A percentile compares a stretch with the other conserved stretches of the same genome.
phyloP scores from a whole-genome alignment of 2,797 vertebrate genomes.

The Xenops minutus region DNA sequence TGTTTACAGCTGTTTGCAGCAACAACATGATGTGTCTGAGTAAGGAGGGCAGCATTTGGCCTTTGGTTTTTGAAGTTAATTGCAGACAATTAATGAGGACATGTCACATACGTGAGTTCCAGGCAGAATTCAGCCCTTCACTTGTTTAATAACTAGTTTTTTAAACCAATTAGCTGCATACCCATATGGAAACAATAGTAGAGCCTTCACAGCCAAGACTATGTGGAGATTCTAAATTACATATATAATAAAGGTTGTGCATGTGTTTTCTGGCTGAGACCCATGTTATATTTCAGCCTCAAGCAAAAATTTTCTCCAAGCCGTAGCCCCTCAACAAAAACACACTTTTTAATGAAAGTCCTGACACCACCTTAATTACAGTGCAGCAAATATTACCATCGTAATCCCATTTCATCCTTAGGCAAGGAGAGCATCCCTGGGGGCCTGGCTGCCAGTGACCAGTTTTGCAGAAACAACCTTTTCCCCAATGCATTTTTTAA shows the following conservation, averaged over 20 bases:
- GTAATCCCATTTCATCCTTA: constrained; percentile 44
- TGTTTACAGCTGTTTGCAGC: neutral
- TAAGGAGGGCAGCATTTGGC: neutral
- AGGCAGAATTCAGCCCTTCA: neutral
- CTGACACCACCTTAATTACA: constrained; percentile 54
- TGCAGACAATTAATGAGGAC: neutral
- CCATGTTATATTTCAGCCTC: constrained; percentile 36
- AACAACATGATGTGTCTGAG: neutral
- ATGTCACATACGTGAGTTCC: neutral
- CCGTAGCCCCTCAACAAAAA: constrained; percentile 6
- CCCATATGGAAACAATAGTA: neutral
- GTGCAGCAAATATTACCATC: constrained; percentile 26
- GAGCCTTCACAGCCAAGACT: neutral
- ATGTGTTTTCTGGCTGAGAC: constrained; percentile 13
- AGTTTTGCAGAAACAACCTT: constrained; percentile 30
- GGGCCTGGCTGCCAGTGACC: constrained; percentile 6
- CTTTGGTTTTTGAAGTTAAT: neutral
- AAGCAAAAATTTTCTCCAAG: constrained; percentile 35
- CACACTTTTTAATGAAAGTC: constrained; percentile 40
- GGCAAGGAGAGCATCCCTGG: constrained; percentile 7
- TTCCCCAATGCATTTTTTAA: neutral
- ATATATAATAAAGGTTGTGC: neutral
- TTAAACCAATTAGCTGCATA: neutral
- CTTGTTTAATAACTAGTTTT: neutral
- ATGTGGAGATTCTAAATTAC: neutral